Percentiles rank a stretch among this genome's conserved stretches.
Evolutionary conservation across 2,113 vertebrate genomes (phyloP).

Genomic region (Otocyon megalotis): DNA sequence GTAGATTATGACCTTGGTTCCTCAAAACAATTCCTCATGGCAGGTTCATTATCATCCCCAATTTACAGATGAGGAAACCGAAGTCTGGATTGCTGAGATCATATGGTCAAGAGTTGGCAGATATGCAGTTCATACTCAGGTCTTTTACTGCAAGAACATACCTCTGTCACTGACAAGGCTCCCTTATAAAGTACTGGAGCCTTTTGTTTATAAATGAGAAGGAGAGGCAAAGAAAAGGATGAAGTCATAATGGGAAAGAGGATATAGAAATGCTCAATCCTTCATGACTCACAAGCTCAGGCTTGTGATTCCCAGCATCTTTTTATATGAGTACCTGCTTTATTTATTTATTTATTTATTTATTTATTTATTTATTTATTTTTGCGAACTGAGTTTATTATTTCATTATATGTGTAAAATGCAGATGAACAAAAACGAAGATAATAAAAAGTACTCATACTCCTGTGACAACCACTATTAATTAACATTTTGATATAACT

Average conservation of each 20-base stretch:
- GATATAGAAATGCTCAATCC: neutral
- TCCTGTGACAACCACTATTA: neutral
- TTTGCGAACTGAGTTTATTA: neutral
- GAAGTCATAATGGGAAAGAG: neutral
- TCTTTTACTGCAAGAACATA: neutral
- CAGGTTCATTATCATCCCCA: neutral
- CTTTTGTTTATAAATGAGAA: constrained; percentile 16
- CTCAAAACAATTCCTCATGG: neutral
- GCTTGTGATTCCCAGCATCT: neutral
- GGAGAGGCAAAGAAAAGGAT: neutral
- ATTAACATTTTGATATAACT: neutral
- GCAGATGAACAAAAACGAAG: neutral
- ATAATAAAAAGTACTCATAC: neutral
- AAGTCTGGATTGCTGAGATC: neutral
- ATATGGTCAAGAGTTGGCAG: neutral
- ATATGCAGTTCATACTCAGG: neutral
- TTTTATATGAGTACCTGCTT: neutral
- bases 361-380: too few species aligned
- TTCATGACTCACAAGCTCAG: neutral
- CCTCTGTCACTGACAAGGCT: neutral
- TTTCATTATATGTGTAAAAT: neutral
- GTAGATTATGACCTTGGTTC: neutral
- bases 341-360: neutral
- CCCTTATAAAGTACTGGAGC: neutral
- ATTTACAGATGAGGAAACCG: neutral